These are phyloP conservation scores for Scaptomyza caliginosa DNA, from an alignment of 2,888 invertebrate species.

Conservation along the genomic window DNA sequence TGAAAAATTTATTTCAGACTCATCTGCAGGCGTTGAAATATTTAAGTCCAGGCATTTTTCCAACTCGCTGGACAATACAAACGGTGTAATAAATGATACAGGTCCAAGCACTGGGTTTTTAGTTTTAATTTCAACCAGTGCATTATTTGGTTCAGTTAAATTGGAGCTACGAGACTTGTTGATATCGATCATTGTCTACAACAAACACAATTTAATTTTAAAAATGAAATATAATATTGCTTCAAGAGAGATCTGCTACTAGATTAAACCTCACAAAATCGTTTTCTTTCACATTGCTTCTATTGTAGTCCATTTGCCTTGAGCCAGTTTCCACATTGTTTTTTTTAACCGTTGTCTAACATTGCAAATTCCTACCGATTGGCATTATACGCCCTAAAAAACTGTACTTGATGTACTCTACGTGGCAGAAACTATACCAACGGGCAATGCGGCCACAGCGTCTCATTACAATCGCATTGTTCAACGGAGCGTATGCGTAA, in stretches of 20 bases:
- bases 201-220: slow-evolving; percentile 19
- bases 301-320: neutral
- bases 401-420: slow-evolving; percentile 21
- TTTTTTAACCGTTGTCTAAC: slow-evolving; percentile 6
- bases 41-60: neutral
- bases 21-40: neutral
- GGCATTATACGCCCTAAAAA: slow-evolving; percentile 21
- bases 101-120: neutral
- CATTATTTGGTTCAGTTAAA: neutral
- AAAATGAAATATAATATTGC: neutral
- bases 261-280: slow-evolving; percentile 2
- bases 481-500: slow-evolving; percentile 69
- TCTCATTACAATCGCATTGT: slow-evolving; percentile 68
- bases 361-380: slow-evolving; percentile 18
- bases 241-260: slow-evolving; percentile 20
- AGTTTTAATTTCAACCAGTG: slow-evolving; percentile 7
- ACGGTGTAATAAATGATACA: neutral
- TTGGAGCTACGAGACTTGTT: neutral
- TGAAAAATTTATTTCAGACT: slow-evolving; percentile 18
- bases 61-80: slow-evolving; percentile 8
- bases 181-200: slow-evolving; percentile 26
- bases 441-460: slow-evolving; percentile 48
- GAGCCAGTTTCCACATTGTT: neutral
- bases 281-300: neutral
- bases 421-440: slow-evolving; percentile 45